Evolutionary conservation across 2,113 vertebrate genomes (phyloP).

Genomic region (Phycodurus eques): DNA sequence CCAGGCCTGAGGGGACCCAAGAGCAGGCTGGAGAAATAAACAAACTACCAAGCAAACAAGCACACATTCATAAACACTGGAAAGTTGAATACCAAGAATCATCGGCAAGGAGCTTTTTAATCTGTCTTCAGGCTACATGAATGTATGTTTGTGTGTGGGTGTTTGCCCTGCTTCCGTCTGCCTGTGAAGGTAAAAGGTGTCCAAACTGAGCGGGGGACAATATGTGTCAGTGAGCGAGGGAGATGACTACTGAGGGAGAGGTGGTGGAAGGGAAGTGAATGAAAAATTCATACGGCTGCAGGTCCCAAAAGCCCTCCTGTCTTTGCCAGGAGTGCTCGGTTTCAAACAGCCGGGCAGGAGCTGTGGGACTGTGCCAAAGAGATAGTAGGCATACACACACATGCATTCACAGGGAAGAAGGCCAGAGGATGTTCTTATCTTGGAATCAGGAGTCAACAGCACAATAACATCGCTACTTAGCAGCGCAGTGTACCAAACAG

Average conservation of each 20-base stretch:
- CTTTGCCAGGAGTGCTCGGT: conserved; percentile 64
- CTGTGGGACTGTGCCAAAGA: conserved; percentile 45
- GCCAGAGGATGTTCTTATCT: conserved; percentile 37
- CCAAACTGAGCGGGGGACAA: conserved; percentile 49
- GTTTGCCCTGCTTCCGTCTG: conserved; percentile 39
- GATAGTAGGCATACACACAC: conserved; percentile 21
- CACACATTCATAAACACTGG: conserved; percentile 5
- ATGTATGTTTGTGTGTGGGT: conserved; percentile 12
- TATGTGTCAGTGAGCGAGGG: conserved; percentile 37
- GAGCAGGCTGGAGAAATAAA: conserved; percentile 11
- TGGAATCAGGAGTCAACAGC: conserved; percentile 42
- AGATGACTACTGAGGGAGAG: conserved; percentile 26
- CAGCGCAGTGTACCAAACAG: conserved; percentile 26
- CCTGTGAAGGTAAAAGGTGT: conserved; percentile 52
- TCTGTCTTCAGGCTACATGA: conserved; percentile 44
- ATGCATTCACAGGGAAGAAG: not conserved
- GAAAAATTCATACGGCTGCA: conserved; percentile 69
- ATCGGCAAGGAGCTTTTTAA: conserved; percentile 50
- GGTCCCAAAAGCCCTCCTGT: conserved; percentile 68
- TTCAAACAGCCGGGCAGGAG: conserved; percentile 61
- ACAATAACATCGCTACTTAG: conserved; percentile 33
- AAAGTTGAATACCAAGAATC: conserved; percentile 33
- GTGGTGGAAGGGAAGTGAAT: conserved; percentile 55
- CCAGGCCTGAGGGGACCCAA: conserved; percentile 23
- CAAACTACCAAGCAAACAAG: not conserved